A percentile compares a stretch with the other conserved stretches of the same genome.
phyloP scores from a whole-genome alignment of 1,140 invertebrate species.

The Zaprionus africanus region DNA sequence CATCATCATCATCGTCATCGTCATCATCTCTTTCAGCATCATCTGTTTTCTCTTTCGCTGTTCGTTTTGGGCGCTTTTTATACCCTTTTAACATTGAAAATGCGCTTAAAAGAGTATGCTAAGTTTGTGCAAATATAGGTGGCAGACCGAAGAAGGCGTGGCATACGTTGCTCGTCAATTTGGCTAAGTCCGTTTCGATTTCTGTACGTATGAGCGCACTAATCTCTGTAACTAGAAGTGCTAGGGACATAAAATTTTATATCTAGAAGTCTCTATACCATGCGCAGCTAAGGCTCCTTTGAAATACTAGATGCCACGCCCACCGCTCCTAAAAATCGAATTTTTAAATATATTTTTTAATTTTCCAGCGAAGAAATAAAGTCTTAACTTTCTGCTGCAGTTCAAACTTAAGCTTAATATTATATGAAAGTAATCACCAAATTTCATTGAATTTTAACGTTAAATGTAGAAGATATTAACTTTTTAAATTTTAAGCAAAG shows the following conservation, averaged over 20 bases:
- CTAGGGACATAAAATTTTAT: neutral
- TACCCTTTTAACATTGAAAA: neutral
- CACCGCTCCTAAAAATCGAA: neutral
- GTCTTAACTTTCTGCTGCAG: too few species aligned
- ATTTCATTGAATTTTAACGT: too few species aligned
- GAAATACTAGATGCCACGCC: neutral
- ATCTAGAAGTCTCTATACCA: neutral
- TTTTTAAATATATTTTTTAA: too few species aligned
- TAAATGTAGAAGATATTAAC: too few species aligned
- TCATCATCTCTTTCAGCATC: constrained; percentile 21
- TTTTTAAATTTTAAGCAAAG: too few species aligned
- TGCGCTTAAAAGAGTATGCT: neutral
- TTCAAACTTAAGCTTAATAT: too few species aligned
- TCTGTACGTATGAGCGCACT: neutral
- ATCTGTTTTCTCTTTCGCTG: constrained; percentile 30
- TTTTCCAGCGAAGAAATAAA: too few species aligned
- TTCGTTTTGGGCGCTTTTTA: constrained; percentile 51
- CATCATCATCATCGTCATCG: constrained; percentile 23
- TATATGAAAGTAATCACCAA: too few species aligned
- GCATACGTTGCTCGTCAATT: neutral
- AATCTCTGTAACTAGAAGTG: neutral
- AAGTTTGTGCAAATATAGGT: too few species aligned
- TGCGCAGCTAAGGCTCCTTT: neutral
- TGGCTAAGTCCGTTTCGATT: accelerated
- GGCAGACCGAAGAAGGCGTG: too few species aligned